Evolutionary conservation across 2,888 invertebrate genomes (phyloP), one percentile per base, ranked within the genome.

Genomic region (Andrena camellia): DNA sequence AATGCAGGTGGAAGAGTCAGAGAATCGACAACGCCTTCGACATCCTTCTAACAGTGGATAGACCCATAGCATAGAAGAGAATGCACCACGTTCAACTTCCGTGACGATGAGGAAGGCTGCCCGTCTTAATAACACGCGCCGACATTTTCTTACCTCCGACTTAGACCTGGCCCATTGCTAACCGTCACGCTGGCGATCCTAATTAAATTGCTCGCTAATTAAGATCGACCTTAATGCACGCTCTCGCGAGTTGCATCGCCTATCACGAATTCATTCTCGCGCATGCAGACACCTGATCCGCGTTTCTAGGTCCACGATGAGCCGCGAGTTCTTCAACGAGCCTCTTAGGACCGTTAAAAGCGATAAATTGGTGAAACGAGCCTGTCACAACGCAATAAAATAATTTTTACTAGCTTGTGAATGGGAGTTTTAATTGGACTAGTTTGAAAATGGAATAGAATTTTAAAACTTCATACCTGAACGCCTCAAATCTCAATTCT

Each of bases 161-260:
- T 90, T 91, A 90, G 91, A 92, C 92, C 91, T 92, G 91, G 92
- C 92, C 92, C 89, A 88, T 88, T 86, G 90, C 88, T 79, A 91
- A 89, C 92, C 93, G 93, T 93, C 93, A 93, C 93, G 93, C 92
- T 90, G 90, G 84, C 89, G 92, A 93, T 92, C 91, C 92, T 93
- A 93, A 94, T 93, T 93, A 93, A 92, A 93, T 93, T 92, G 92
- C 90, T 57, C 89, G 88, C 93, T 93, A 93, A 94, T 94, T 94
- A 94, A 93, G 91, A 93, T 92, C 93, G 91, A 92, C 93, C 93
- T 92, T 92, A 92, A 93, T 93, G 92, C 89, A 90, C 90, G 89
- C 90, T 87, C 86, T 89, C 90, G 74, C 71, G 90, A 88, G 90
- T 89, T 90, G 88, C 89, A 88, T 89, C 90, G 87, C 86, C 88